Base-by-base conservation (phyloP, 2,888 invertebrate species). In the Eupithecia inturbata region DNA sequence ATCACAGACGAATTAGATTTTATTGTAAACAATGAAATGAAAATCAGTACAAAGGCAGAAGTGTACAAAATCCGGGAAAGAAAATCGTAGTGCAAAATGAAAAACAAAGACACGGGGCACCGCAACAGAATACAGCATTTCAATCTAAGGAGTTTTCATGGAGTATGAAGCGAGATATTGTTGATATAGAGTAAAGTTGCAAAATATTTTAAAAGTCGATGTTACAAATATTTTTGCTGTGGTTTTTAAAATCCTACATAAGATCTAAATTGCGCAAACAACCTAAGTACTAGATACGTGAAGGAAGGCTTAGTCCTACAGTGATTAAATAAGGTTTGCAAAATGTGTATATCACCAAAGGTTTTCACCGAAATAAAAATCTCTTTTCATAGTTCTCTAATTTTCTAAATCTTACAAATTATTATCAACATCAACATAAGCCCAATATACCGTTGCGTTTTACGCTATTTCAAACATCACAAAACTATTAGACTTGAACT, bases 1-100 rank as follows among this genome's bases (percentile, higher is more conserved):
- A 81, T 81, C 79, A 80, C 76, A 72, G 80, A 77, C 81, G 75
- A 79, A 83, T 74, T 82, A 82, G 81, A 82, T 83, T 81, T 81
- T 77, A 82, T 79, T 82, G 76, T 79, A 82, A 82, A 80, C 80
- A 83, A 80, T 80, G 79, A 82, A 82, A 82, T 79, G 64, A 82
- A 84, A 83, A 84, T 83, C 80, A 78, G 72, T 74, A 80, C 81
- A 80, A 81, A 80, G 79, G 73, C 79, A 45, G 64, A 72, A 70
- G 80, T 81, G 79, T 79, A 77, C 76, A 78, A 82, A 80, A 77
- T 72, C 73, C 67, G 74, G 71, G 74, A 73, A 78, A 79, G 77
- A 78, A 82, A 78, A 80, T 77, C 67, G 69, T 70, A 73, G 71
- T 67, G 69, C 60, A 67, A 77, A 78, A 75, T 64, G 72, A 73